Evolutionary conservation across 2,888 invertebrate species (phyloP).

Genomic region (Tipula lateralis): DNA sequence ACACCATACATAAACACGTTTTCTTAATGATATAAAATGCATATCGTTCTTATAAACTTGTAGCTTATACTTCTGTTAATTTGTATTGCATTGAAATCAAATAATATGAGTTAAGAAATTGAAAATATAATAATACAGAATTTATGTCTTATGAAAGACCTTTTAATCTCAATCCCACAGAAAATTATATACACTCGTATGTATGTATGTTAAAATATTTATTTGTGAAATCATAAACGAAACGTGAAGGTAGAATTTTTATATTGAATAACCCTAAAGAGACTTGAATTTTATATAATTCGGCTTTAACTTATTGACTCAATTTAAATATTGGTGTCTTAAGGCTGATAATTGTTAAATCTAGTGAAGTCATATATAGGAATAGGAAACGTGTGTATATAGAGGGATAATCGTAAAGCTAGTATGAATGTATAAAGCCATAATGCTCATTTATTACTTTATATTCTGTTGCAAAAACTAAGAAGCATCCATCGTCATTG

Average conservation of each 20-base stretch:
- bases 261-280: not conserved
- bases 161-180: slow-evolving; percentile 24
- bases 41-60: not conserved
- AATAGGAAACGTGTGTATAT: no score
- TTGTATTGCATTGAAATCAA: not conserved
- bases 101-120: not conserved
- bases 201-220: not conserved
- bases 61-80: not conserved
- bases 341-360: no score
- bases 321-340: no score
- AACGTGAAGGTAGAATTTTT: not conserved
- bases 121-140: not conserved
- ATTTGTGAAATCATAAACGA: not conserved
- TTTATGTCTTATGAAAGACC: not conserved
- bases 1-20: not conserved
- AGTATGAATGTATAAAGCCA: no score
- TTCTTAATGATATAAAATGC: not conserved
- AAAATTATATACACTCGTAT: not conserved
- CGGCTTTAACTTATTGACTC: no score
- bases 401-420: no score
- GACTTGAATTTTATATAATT: not conserved
- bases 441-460: no score
- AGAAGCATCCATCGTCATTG: no score
- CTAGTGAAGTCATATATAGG: no score
- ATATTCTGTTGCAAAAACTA: no score